Evolutionary conservation across 2,113 vertebrate genomes (phyloP).

Genomic region (Monopterus albus): DNA sequence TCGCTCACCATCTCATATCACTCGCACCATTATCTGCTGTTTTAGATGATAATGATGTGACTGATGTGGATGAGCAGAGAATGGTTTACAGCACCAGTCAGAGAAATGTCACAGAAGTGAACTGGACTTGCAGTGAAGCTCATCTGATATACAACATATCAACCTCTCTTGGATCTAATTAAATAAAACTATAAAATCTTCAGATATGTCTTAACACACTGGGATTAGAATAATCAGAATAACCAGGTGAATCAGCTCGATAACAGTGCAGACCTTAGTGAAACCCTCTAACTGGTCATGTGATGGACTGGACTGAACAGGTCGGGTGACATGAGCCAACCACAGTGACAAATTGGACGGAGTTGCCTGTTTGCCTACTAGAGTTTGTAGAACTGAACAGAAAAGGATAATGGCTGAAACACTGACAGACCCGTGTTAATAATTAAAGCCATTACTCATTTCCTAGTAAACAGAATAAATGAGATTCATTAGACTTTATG

Average conservation of each 20-base stretch:
- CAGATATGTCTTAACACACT: too few species aligned
- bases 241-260: background rate
- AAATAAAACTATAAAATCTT: background rate
- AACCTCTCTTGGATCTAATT: background rate
- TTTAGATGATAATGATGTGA: background rate
- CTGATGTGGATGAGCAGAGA: too few species aligned
- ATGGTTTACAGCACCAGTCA: too few species aligned
- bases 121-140: too few species aligned
- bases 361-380: background rate
- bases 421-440: conserved; percentile 34
- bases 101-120: too few species aligned
- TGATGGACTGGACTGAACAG: background rate
- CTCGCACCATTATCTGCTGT: background rate
- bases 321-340: background rate
- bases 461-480: conserved; percentile 60
- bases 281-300: background rate
- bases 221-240: background rate
- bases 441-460: conserved; percentile 51
- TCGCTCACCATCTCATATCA: background rate
- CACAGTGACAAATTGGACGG: background rate
- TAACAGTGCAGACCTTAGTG: background rate
- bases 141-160: background rate
- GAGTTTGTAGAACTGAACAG: conserved; percentile 25
- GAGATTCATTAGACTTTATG: conserved; percentile 59
- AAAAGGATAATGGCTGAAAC: conserved; percentile 12